Evolutionary conservation across 1,140 invertebrate species (phyloP).

Genomic region (Eulimnadia texana): DNA sequence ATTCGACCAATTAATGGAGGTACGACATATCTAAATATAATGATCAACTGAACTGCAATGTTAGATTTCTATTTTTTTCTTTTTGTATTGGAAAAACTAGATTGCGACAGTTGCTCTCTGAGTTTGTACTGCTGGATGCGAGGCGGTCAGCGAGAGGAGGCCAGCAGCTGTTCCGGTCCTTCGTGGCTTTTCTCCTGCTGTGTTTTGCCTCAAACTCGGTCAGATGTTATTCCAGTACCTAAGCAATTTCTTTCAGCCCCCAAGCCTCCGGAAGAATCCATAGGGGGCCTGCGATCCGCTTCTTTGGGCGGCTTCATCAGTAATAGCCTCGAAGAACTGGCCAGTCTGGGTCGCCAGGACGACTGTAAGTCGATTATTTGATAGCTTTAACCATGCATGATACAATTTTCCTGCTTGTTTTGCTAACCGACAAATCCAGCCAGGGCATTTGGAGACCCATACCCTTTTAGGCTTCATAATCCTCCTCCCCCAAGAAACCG

Average conservation of each 20-base stretch:
- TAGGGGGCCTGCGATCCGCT: not conserved
- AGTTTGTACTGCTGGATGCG: conserved; percentile 23
- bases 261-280: not conserved
- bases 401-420: too few relatives aligned
- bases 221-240: not conserved
- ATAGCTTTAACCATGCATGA: too few relatives aligned
- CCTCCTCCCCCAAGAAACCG: not conserved
- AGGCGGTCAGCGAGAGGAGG: conserved; percentile 17
- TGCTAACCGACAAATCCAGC: too few relatives aligned
- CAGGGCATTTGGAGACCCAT: not conserved
- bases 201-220: conserved; percentile 38
- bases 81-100: not conserved
- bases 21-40: not conserved
- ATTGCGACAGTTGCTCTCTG: conserved; percentile 20
- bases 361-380: too few relatives aligned
- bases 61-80: not conserved
- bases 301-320: not conserved
- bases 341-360: not conserved
- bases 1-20: not conserved
- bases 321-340: not conserved
- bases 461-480: not conserved
- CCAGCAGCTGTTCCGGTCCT: conserved; percentile 10
- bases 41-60: not conserved
- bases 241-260: not conserved
- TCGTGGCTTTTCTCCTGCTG: conserved; percentile 32